Evolutionary conservation across 2,888 invertebrate genomes (phyloP), one percentile per base, ranked within the genome.

Genomic region (Drosophila maculinotata): DNA sequence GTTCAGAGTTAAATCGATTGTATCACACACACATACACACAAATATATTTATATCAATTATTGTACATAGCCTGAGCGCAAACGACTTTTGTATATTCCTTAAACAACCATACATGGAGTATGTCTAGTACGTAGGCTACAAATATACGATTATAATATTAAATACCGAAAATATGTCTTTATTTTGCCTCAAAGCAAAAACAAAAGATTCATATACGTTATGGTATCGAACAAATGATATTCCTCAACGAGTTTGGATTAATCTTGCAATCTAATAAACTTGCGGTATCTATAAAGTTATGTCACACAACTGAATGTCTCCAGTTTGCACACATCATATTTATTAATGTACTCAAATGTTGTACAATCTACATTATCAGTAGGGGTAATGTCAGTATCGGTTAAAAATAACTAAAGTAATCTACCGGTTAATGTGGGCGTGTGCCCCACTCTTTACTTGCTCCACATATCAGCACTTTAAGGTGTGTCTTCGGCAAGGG

Each of bases 1-100:
- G 66, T 39, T 45, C 33, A 38, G n/a, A 33, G 35, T 25, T n/a
- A 28, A 45, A 54, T 65, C 65, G 67, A 66, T 66, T 66, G 15
- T 30, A 30, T 8, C n/a, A 25, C 33, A 45, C 38, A 62, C 8
- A 42, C 25, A 60, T 14, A 15, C 31, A 48, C 33, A 45, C 17
- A 68, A 9, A 42, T 28, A 25, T 64, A 64, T 53, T 30, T 64
- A 64, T 53, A 64, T 47, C n/a, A 52, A 38, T 8, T 9, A 45
- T 30, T 64, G 57, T 79, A 76, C 64, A 73, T 79, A 76, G 59
- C 66, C n/a, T n/a, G n/a, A n/a, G n/a, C n/a, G 53, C 77, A 66
- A 76, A 53, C 28, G 23, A 49, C 33, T 49, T 62, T 63, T 63
- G 45, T 79, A 79, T 36, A 56, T 63, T 75, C 66, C 49, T 44